phyloP scores from a whole-genome alignment of 2,113 vertebrate genomes.

The Spheniscus mendiculus region DNA sequence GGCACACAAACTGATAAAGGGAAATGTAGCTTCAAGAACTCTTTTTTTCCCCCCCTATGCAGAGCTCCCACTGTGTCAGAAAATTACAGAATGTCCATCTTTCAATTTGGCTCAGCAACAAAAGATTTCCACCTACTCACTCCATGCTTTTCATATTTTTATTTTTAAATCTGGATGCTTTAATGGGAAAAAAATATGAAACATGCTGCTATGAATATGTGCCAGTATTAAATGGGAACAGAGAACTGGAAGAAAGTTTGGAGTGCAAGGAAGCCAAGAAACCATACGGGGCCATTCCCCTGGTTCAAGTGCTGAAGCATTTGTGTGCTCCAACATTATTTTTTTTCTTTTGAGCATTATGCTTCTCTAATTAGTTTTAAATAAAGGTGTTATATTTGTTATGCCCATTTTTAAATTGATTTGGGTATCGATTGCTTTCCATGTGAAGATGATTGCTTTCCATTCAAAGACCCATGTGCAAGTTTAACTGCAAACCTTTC shows the following conservation, averaged over 20 bases:
- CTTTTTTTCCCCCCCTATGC: neutral
- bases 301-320: neutral
- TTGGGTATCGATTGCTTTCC: neutral
- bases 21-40: conserved; percentile 23
- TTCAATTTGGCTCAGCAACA: conserved; percentile 55
- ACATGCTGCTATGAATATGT: neutral
- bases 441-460: neutral
- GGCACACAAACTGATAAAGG: conserved; percentile 26
- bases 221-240: neutral
- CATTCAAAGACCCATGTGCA: neutral
- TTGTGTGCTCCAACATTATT: neutral
- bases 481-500: neutral
- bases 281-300: neutral
- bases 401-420: neutral
- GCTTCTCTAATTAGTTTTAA: neutral
- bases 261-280: neutral
- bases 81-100: conserved; percentile 63
- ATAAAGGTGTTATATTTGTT: neutral
- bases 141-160: conserved; percentile 10
- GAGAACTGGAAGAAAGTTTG: neutral
- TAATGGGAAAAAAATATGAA: neutral
- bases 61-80: conserved; percentile 54
- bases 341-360: neutral
- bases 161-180: conserved; percentile 36
- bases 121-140: conserved; percentile 53